Conservation (phyloP, 2,797 vertebrate species). For the Ara ararauna region DNA sequence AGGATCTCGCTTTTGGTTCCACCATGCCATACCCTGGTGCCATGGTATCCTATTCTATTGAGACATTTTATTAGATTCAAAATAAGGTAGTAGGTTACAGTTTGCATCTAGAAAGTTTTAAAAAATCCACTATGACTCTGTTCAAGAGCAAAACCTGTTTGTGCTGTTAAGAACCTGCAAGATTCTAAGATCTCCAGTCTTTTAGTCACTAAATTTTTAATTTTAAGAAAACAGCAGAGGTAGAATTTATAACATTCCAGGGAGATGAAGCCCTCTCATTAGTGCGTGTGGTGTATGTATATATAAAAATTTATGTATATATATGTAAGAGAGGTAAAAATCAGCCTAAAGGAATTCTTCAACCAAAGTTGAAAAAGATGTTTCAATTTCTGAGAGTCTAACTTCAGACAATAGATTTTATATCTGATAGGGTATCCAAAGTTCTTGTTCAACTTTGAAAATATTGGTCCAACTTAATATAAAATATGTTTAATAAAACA, state of each 20-base stretch:
- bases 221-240: not conserved
- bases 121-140: not conserved
- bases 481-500: not conserved
- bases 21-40: not conserved
- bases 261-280: not conserved
- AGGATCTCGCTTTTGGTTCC: accelerated
- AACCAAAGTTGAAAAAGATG: not conserved
- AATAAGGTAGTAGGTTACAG: not conserved
- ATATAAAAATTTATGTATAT: not conserved
- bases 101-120: not conserved
- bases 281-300: not conserved
- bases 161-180: not conserved
- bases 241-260: not conserved
- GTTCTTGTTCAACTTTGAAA: not conserved
- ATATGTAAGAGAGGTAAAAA: not conserved
- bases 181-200: not conserved
- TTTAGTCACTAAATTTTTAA: not conserved
- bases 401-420: not conserved
- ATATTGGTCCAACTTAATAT: not conserved
- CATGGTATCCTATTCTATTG: not conserved
- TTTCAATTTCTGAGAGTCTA: not conserved
- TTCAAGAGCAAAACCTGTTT: not conserved
- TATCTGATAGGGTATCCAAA: not conserved
- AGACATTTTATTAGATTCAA: not conserved
- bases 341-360: not conserved